Percentiles rank a stretch among this genome's conserved stretches.
Evolutionary conservation across 23 tunicate species (phyloP).

Genomic region (Phallusia fumigata): DNA sequence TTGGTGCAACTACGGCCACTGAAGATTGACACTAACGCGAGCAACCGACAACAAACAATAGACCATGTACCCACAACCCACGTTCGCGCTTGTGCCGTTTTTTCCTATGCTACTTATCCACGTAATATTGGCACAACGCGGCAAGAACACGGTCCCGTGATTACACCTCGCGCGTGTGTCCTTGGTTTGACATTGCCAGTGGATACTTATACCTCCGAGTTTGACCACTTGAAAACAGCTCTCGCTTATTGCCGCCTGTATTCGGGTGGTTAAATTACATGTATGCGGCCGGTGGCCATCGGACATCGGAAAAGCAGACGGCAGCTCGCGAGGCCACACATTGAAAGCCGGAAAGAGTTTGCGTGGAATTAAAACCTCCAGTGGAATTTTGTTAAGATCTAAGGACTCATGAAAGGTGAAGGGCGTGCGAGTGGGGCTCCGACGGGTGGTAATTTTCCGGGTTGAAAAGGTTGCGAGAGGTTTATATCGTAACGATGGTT

Average conservation of each 20-base stretch:
- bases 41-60: slow-evolving; percentile 1
- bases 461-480: background rate
- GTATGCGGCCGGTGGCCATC: background rate
- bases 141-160: background rate
- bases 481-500: background rate
- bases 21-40: background rate
- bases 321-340: background rate
- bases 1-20: background rate
- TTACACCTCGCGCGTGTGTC: slow-evolving; percentile 1
- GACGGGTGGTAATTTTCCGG: background rate
- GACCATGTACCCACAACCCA: background rate
- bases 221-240: background rate
- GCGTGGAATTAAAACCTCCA: background rate
- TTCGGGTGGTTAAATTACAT: background rate
- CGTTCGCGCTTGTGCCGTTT: background rate
- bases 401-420: background rate
- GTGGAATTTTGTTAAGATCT: background rate
- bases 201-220: background rate
- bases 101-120: background rate
- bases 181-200: background rate
- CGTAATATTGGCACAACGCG: slow-evolving; percentile 4
- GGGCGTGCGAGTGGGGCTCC: background rate
- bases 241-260: background rate
- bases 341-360: background rate
- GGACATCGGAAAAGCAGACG: background rate